Percentiles rank a stretch among this genome's conserved stretches.
Conservation (phyloP, 2,113 vertebrate genomes). For the Bungarus multicinctus region DNA sequence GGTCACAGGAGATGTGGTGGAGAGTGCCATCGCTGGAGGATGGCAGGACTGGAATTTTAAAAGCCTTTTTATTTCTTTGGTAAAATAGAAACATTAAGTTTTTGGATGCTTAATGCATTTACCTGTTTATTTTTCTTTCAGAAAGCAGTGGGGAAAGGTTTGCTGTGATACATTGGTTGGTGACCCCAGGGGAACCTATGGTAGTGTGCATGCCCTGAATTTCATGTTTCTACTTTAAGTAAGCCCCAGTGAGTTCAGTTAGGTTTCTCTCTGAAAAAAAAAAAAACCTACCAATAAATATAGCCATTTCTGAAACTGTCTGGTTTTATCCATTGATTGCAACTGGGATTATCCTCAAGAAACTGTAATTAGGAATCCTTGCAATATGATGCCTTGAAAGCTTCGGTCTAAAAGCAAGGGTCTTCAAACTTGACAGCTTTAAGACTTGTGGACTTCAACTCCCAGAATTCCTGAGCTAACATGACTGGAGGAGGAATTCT, state of each 20-base stretch:
- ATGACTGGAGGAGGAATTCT: no score
- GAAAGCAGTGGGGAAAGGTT: background rate
- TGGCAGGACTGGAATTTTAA: background rate
- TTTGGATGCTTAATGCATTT: background rate
- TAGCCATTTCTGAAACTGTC: background rate
- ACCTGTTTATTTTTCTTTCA: background rate
- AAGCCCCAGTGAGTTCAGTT: background rate
- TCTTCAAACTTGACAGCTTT: no score
- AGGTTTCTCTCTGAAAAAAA: background rate
- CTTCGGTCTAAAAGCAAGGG: background rate
- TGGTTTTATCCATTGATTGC: background rate
- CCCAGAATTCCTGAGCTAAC: no score
- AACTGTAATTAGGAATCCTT: background rate
- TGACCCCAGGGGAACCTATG: background rate
- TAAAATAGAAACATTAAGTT: background rate
- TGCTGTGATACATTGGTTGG: background rate
- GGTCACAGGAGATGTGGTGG: background rate
- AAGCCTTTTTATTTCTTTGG: background rate
- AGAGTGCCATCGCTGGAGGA: background rate
- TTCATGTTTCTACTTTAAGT: background rate
- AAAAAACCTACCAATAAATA: background rate
- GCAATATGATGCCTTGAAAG: background rate
- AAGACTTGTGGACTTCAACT: no score
- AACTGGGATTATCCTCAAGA: background rate
- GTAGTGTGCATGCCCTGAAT: background rate